These are phyloP conservation scores for Sylvilagus bachmani DNA, from an alignment of 2,113 vertebrate genomes.

Conservation along the genomic window DNA sequence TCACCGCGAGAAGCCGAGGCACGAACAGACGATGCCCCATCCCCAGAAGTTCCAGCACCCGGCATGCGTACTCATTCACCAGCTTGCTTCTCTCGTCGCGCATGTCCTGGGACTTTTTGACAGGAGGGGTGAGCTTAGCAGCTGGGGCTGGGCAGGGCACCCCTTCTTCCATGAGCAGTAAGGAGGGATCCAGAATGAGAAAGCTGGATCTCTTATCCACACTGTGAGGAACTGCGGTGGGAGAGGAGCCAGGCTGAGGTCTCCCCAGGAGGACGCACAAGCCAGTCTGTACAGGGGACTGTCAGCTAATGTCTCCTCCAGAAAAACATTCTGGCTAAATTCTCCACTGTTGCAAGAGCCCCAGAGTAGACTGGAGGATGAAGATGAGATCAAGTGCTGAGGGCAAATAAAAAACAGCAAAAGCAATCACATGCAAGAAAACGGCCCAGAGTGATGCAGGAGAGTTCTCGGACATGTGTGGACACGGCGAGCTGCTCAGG, in stretches of 20 bases:
- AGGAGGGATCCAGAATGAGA: slow-evolving; percentile 89
- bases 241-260: slow-evolving; percentile 80
- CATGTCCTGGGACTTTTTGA: slow-evolving; percentile 93
- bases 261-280: slow-evolving; percentile 61
- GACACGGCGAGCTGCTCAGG: slow-evolving; percentile 43
- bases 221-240: slow-evolving; percentile 76
- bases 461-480: slow-evolving; percentile 70
- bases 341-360: slow-evolving; percentile 74
- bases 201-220: slow-evolving; percentile 78
- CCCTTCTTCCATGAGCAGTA: slow-evolving; percentile 94
- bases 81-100: slow-evolving; percentile 92
- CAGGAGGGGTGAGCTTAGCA: slow-evolving; percentile 91
- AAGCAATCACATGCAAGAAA: slow-evolving; percentile 76
- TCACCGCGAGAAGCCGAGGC: slow-evolving; percentile 98
- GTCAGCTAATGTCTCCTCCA: slow-evolving; percentile 78
- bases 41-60: slow-evolving; percentile 96
- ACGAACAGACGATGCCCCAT: slow-evolving; percentile 99
- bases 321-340: slow-evolving; percentile 85
- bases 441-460: slow-evolving; percentile 76
- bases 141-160: slow-evolving; percentile 90
- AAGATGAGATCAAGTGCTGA: slow-evolving; percentile 84
- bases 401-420: slow-evolving; percentile 77
- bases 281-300: slow-evolving; percentile 76
- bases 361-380: slow-evolving; percentile 72
- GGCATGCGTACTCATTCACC: slow-evolving; percentile 95